Evolutionary conservation across 2,888 invertebrate species (phyloP).

Genomic region (Lymantria dispar): DNA sequence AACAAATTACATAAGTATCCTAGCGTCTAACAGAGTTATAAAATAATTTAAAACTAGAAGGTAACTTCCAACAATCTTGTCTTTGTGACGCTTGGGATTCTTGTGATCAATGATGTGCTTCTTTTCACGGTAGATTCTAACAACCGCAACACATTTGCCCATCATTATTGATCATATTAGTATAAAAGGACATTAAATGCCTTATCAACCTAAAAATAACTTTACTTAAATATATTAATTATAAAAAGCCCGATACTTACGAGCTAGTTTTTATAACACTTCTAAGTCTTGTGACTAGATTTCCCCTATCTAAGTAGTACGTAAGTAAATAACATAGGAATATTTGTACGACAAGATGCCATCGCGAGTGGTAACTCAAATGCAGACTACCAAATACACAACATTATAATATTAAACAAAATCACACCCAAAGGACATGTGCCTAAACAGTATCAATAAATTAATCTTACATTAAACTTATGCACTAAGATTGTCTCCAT

Average conservation of each 20-base stretch:
- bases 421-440: conserved; percentile 72
- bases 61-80: conserved; percentile 72
- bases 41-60: conserved; percentile 78
- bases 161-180: conserved; percentile 33
- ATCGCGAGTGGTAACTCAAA: conserved; percentile 82
- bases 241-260: conserved; percentile 69
- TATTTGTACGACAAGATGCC: conserved; percentile 83
- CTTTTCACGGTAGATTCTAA: background rate
- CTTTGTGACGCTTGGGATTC: conserved; percentile 23
- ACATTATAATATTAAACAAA: conserved; percentile 69
- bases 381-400: conserved; percentile 78
- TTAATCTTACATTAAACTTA: conserved; percentile 70
- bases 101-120: conserved; percentile 10
- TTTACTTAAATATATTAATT: conserved; percentile 62
- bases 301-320: conserved; percentile 78
- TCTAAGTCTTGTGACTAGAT: conserved; percentile 82
- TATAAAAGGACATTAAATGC: conserved; percentile 66
- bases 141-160: conserved; percentile 6
- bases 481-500: conserved; percentile 57
- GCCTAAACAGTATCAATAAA: conserved; percentile 69
- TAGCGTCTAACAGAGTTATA: conserved; percentile 68
- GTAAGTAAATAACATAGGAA: conserved; percentile 81
- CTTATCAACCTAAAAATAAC: conserved; percentile 48
- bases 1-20: conserved; percentile 70
- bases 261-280: conserved; percentile 73